phyloP scores from a whole-genome alignment of 2,113 vertebrate species.

The Megaceryle maxima region DNA sequence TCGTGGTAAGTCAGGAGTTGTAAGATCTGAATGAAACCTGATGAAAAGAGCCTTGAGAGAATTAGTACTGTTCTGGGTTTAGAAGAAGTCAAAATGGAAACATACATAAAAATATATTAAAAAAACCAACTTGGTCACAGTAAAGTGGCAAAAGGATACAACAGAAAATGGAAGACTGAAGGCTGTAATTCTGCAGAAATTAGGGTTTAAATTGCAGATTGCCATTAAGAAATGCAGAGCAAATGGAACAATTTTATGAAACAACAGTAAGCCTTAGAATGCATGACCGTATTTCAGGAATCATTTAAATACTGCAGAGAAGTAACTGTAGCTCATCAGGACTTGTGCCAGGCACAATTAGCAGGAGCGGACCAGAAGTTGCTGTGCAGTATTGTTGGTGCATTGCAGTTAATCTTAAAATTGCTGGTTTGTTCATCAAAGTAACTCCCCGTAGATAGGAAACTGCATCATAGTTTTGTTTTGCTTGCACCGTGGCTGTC shows the following conservation, averaged over 20 bases:
- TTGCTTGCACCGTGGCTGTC: background rate
- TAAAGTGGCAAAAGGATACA: background rate
- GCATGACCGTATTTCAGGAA: background rate
- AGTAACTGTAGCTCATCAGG: background rate
- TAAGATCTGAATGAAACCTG: background rate
- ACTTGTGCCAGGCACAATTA: background rate
- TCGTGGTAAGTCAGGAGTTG: slow-evolving; percentile 85
- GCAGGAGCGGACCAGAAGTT: background rate
- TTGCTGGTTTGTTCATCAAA: background rate
- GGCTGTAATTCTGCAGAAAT: background rate
- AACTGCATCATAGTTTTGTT: background rate
- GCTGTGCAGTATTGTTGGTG: background rate
- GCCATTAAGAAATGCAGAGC: background rate
- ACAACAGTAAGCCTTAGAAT: background rate
- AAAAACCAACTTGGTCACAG: background rate
- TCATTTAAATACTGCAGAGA: background rate
- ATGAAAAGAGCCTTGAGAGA: background rate
- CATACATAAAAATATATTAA: background rate
- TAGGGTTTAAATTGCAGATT: background rate
- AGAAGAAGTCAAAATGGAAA: background rate
- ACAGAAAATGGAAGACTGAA: background rate
- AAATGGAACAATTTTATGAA: background rate
- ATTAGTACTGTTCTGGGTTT: background rate
- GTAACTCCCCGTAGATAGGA: background rate
- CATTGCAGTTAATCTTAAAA: background rate